phyloP scores from a whole-genome alignment of 2,113 vertebrate species.

The Fulmarus glacialis region DNA sequence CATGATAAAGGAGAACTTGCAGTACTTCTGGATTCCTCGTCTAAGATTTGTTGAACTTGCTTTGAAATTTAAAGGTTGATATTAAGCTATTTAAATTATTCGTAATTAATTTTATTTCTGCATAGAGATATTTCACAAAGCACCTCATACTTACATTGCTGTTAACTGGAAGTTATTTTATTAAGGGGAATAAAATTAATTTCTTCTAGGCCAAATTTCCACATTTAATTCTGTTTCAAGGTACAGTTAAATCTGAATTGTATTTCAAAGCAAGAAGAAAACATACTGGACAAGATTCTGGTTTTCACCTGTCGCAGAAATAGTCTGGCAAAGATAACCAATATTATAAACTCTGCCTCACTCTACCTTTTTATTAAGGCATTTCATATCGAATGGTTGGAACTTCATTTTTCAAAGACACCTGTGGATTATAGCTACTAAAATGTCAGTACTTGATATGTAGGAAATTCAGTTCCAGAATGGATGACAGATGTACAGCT shows the following conservation, averaged over 20 bases:
- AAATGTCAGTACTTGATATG: background rate
- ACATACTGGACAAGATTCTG: background rate
- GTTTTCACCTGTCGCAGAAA: background rate
- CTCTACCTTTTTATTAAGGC: background rate
- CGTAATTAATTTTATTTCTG: background rate
- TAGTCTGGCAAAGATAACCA: background rate
- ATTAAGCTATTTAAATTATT: background rate
- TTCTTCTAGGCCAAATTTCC: background rate
- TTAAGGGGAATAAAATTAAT: background rate
- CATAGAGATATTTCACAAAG: background rate
- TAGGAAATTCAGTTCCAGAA: background rate
- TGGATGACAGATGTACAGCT: background rate
- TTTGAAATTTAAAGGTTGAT: background rate
- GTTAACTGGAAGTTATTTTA: background rate
- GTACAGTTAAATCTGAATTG: background rate
- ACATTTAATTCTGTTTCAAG: background rate
- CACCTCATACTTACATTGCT: background rate
- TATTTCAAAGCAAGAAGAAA: conserved; percentile 21
- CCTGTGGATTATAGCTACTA: conserved; percentile 70
- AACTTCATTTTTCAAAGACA: conserved; percentile 25
- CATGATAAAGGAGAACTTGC: background rate
- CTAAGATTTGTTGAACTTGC: background rate
- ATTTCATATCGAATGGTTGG: background rate
- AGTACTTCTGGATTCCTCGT: background rate
- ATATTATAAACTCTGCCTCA: background rate